Base-by-base conservation (phyloP, 2,888 invertebrate genomes). In the Carterocephalus palaemon region DNA sequence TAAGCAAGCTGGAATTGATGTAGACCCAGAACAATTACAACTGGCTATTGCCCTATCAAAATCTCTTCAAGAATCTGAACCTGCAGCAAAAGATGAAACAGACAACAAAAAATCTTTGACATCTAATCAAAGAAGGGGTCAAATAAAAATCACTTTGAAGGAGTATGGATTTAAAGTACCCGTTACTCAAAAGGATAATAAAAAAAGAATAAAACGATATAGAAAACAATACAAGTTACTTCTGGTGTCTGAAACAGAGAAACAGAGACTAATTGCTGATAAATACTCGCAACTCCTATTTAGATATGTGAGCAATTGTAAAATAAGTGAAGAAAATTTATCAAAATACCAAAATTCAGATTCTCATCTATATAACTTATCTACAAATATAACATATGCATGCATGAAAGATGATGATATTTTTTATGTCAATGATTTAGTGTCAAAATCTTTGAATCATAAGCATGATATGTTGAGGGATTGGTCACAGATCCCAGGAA, bases 11-110 rank as follows among this genome's bases (percentile, higher is more conserved):
- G 84, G 84, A 1, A 59, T 81, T 38, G 90, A 91, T 65, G 75
- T 90, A 31, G 89, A 91, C 75, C 76, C 90, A 0, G 90, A 92
- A 57, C 90, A 92, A 54, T 71, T 92, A 49, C 91, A 92, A 65
- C 60, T 92, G 68, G 92, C 92, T 28, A 78, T 92, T 54, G 91
- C 91, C 7, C 65, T 92, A 46, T 92, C 92, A 2, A 89, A 88
- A 62, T 92, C 92, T 0, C 64, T 88, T 2, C 64, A 78, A 47
- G 34, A 57, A 15, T 24, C 40, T n/a, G 52, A 56, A 23, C 20
- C 42, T 22, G 39, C 34, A 46, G 46, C 10, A 26, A 34, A 29
- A 46, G 53, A 38, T 40, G 55, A 53, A 40, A 53, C 49, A 45
- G 54, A 54, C 36, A 53, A 22, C 24, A 49, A 51, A 34, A 56